phyloP scores from a whole-genome alignment of 2,797 vertebrate species.

The Scolopax bukidnonensis region DNA sequence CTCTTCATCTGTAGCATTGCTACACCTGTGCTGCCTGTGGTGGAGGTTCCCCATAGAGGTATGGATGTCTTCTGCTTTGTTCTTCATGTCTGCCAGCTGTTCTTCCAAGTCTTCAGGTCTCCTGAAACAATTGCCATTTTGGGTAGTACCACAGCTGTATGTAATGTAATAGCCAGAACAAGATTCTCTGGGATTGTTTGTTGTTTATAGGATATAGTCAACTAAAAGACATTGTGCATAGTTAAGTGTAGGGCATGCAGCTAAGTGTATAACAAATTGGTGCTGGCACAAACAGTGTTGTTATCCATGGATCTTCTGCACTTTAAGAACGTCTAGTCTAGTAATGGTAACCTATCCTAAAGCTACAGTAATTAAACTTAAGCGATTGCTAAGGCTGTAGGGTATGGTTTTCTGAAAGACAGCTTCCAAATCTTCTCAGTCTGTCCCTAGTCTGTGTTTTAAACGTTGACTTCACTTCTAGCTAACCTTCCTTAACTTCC shows the following conservation, averaged over 20 bases:
- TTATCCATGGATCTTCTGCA: background rate
- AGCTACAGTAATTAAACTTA: background rate
- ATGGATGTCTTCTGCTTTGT: background rate
- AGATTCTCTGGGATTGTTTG: background rate
- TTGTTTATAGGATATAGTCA: background rate
- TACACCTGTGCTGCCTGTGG: fast-evolving
- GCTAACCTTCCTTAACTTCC: background rate
- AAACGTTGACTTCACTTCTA: background rate
- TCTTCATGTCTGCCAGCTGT: background rate
- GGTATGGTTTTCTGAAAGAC: background rate
- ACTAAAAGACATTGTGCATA: background rate
- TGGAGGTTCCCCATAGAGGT: background rate
- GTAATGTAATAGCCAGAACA: background rate
- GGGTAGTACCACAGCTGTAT: fast-evolving
- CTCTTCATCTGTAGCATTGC: background rate
- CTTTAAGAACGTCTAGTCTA: background rate
- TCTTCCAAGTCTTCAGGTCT: background rate
- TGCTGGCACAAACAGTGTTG: background rate
- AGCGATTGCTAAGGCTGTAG: background rate
- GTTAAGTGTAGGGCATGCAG: background rate
- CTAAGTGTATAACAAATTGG: background rate
- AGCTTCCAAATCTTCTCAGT: background rate
- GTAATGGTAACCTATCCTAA: background rate
- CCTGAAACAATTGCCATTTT: background rate
- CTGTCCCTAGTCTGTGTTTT: background rate